phyloP scores from a whole-genome alignment of 2,888 invertebrate species.

The Megalurothrips usitatus region DNA sequence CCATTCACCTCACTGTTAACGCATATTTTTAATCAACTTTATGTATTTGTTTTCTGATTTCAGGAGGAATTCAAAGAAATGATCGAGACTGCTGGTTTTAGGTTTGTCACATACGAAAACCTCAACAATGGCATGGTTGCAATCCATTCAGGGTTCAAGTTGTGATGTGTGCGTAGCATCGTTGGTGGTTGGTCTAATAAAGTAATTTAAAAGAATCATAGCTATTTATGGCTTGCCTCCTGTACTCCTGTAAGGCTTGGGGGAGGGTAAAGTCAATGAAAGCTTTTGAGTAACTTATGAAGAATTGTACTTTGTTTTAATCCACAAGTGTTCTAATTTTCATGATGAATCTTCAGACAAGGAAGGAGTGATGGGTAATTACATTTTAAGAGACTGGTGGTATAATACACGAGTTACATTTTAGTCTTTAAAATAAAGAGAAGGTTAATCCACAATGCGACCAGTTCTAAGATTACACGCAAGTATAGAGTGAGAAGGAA shows the following conservation, averaged over 20 bases:
- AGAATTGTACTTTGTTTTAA: conserved; percentile 20
- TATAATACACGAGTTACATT: too few relatives aligned
- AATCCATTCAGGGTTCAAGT: conserved; percentile 93
- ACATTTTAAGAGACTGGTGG: not conserved
- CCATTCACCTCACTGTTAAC: too few relatives aligned
- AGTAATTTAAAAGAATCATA: too few relatives aligned
- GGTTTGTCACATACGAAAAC: conserved; percentile 82
- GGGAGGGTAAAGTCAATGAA: not conserved
- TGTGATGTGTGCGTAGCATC: conserved; percentile 49
- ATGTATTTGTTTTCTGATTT: conserved; percentile 38
- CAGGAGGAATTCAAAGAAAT: conserved; percentile 79
- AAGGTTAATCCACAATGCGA: not conserved
- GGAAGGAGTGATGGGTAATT: not conserved
- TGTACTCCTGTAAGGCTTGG: too few relatives aligned
- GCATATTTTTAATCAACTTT: too few relatives aligned
- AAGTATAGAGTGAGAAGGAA: not conserved
- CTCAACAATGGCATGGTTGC: conserved; percentile 86
- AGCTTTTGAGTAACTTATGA: not conserved
- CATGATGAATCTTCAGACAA: not conserved
- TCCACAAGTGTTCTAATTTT: not conserved
- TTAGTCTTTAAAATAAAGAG: not conserved
- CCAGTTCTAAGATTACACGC: not conserved
- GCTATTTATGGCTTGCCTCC: not conserved
- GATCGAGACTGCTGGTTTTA: conserved; percentile 87
- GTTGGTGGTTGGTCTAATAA: not conserved